phyloP scores from a whole-genome alignment of 2,888 invertebrate genomes.

The Drosophila austrosaltans region DNA sequence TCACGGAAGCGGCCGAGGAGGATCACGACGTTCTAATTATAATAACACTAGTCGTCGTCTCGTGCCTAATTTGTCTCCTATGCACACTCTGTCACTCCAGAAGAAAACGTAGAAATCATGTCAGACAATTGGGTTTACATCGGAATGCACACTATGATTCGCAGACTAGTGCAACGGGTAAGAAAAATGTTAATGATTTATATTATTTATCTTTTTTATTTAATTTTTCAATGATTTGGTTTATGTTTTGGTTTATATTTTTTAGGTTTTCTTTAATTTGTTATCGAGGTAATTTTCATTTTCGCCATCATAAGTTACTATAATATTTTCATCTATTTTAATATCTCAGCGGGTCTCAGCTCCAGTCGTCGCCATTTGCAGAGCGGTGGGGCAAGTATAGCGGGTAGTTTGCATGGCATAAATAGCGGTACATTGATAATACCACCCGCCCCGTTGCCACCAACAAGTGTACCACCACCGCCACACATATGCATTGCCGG shows the following conservation, averaged over 20 bases:
- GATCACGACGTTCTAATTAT: slow-evolving; percentile 84
- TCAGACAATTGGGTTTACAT: slow-evolving; percentile 83
- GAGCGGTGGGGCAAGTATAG: slow-evolving; percentile 83
- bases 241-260: slow-evolving; percentile 43
- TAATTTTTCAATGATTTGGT: neutral
- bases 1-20: slow-evolving; percentile 84
- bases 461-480: slow-evolving; percentile 83
- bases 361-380: slow-evolving; percentile 84
- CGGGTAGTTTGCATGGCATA: slow-evolving; percentile 83
- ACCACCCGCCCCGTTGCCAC: slow-evolving; percentile 84
- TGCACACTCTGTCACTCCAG: slow-evolving; percentile 85
- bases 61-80: slow-evolving; percentile 85
- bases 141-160: slow-evolving; percentile 84
- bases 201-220: neutral
- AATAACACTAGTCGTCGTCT: slow-evolving; percentile 84
- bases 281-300: slow-evolving; percentile 42
- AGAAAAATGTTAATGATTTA: slow-evolving; percentile 10
- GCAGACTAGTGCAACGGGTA: slow-evolving; percentile 84
- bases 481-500: slow-evolving; percentile 83
- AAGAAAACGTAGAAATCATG: slow-evolving; percentile 84
- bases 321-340: too few relatives aligned
- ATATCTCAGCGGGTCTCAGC: slow-evolving; percentile 79
- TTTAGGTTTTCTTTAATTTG: slow-evolving; percentile 67
- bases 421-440: slow-evolving; percentile 83
- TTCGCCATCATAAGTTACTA: too few relatives aligned